phyloP scores from a whole-genome alignment of 2,888 invertebrate species.

The Conomelus anceps region DNA sequence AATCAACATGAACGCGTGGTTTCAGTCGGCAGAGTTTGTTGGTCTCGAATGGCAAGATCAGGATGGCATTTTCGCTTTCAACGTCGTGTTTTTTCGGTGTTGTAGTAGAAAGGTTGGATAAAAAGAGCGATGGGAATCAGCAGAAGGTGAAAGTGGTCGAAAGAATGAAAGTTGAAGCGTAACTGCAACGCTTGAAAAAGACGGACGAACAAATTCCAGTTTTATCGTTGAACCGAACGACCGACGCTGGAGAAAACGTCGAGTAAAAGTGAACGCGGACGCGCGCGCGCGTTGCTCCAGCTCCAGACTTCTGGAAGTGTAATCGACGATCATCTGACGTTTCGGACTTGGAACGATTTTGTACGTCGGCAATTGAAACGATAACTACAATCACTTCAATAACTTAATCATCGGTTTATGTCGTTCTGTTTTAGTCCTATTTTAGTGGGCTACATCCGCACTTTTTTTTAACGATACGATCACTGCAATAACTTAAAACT shows the following conservation, averaged over 20 bases:
- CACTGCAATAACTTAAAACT: too few relatives aligned
- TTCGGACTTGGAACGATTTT: too few relatives aligned
- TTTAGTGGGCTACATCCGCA: too few relatives aligned
- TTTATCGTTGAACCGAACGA: not conserved
- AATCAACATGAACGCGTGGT: too few relatives aligned
- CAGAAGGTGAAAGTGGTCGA: not conserved
- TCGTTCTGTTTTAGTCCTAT: not conserved
- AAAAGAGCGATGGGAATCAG: not conserved
- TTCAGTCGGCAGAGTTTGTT: too few relatives aligned
- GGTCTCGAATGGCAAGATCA: not conserved
- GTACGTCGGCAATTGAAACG: not conserved
- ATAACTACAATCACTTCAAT: not conserved
- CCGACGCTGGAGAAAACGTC: not conserved
- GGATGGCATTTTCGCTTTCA: not conserved
- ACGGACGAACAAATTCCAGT: not conserved
- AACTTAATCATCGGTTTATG: too few relatives aligned
- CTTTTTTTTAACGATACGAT: too few relatives aligned
- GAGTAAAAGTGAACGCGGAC: not conserved
- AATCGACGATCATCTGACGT: not conserved
- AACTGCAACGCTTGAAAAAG: not conserved
- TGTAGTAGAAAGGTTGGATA: not conserved
- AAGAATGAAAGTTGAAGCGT: not conserved
- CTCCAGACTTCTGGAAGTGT: not conserved
- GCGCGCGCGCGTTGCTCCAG: too few relatives aligned
- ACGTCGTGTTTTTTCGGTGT: not conserved